phyloP scores from a whole-genome alignment of 2,113 vertebrate genomes.

The Protobothrops mucrosquamatus region DNA sequence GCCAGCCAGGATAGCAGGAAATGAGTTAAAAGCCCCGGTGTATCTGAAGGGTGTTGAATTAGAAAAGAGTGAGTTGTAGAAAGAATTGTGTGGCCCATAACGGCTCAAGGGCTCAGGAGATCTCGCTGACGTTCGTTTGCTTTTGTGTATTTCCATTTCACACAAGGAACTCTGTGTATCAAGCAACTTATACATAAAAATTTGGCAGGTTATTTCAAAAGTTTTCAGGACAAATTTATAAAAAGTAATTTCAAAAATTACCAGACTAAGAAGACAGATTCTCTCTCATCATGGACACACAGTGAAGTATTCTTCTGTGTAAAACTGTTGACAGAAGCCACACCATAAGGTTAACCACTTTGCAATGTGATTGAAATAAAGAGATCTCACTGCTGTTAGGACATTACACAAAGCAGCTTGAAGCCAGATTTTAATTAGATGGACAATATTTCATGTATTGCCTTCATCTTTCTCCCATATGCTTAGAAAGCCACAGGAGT shows the following conservation, averaged over 20 bases:
- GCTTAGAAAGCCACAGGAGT: not conserved
- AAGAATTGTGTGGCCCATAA: not conserved
- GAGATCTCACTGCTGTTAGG: not conserved
- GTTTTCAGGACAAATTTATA: not conserved
- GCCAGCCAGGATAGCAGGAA: not conserved
- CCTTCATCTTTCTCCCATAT: not conserved
- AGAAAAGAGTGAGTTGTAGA: not conserved
- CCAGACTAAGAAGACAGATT: conserved; percentile 1
- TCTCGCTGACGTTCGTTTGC: not conserved
- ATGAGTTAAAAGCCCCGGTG: not conserved
- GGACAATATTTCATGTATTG: not conserved
- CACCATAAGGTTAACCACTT: not conserved
- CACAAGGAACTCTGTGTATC: not conserved
- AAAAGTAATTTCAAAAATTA: not conserved
- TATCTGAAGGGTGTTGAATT: not conserved
- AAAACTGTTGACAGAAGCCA: conserved; percentile 6
- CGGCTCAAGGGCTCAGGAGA: not conserved
- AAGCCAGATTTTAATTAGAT: not conserved
- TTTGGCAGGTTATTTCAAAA: conserved; percentile 16
- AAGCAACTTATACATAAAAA: not conserved
- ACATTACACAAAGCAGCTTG: not conserved
- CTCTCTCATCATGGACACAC: conserved; percentile 19
- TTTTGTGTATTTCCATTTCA: conserved; percentile 3
- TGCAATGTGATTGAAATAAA: conserved; percentile 1
- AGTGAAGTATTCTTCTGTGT: not conserved